Evolutionary conservation across 2,113 vertebrate species (phyloP), one percentile per base, ranked within the genome.

Genomic region (Dasypus novemcinctus): DNA sequence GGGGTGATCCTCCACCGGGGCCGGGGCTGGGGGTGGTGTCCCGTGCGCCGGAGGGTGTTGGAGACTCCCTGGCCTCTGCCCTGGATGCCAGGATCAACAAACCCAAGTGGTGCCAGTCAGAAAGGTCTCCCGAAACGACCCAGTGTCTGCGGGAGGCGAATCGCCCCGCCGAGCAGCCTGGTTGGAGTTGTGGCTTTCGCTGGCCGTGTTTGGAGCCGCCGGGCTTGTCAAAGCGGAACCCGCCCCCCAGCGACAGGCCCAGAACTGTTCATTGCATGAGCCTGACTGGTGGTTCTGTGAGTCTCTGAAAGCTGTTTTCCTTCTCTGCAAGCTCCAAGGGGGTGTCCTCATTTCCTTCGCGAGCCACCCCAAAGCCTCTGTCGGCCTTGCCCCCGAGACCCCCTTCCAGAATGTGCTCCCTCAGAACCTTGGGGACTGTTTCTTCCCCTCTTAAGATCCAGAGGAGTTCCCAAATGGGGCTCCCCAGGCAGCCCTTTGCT

Each of bases 1-100:
- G n/a, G n/a, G n/a, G 11, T 29, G 4, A 4, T 20, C 23, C 59
- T 63, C 27, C 3, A 10, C 15, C 7, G 49, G 46, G 54, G 59
- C 46, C 11, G 46, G 46, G 46, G 46, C 46, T 49, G 46, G 46
- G 5, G 43, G 43, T 46, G 14, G n/a, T 3, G 15, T 61, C n/a
- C 41, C 41, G 87, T 43, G 15, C 20, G 1, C 0, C 20, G 2
- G 9, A 27, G 27, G 79, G 3, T 1, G 13, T 7, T 17, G 1
- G 23, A 17, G 4, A 29, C 68, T 15, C 29, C 69, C 31, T 20
- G 59, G 87, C 15, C 71, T 76, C 14, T 3, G 25, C 71, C 66
- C 38, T 5, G 31, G 63, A 27, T 63, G n/a, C 72, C 52, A 78
- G 41, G 7, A 20, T 23, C 0, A 52, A 10, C 7, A 72, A 41